Conservation (phyloP, 2,888 invertebrate species). For the Acheta domesticus region DNA sequence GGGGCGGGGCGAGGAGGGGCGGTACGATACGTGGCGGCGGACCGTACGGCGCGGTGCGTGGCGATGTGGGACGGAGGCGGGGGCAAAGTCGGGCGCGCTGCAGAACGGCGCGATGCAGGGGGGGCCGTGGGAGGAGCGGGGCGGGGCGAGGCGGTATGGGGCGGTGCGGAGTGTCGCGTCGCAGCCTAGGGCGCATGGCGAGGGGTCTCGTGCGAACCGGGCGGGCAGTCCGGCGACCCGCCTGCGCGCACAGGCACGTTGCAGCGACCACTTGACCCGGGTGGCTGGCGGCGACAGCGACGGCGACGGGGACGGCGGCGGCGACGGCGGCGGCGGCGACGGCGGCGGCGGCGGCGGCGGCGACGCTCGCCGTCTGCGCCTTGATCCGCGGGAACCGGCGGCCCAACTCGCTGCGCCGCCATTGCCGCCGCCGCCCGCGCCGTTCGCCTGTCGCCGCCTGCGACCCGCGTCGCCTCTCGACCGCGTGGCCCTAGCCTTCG, state of each 20-base stretch:
- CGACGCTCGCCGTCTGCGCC: not conserved
- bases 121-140: not conserved
- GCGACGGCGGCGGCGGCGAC: not conserved
- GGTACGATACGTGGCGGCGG: not conserved
- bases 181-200: not conserved
- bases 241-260: not conserved
- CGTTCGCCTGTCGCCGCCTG: not conserved
- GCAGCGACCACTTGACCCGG: constrained; percentile 18
- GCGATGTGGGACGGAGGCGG: not conserved
- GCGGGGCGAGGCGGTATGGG: not conserved
- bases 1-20: not conserved
- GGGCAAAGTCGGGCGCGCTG: not conserved
- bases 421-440: not conserved
- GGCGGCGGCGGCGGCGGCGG: not conserved
- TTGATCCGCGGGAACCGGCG: constrained; percentile 7
- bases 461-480: no score
- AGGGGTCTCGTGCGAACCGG: not conserved
- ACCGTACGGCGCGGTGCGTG: not conserved
- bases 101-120: no score
- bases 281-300: not conserved
- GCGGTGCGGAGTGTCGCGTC: not conserved
- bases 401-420: not conserved
- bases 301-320: not conserved
- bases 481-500: no score
- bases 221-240: not conserved